phyloP scores from a whole-genome alignment of 2,888 invertebrate genomes.

The Ectropis crepuscularia region DNA sequence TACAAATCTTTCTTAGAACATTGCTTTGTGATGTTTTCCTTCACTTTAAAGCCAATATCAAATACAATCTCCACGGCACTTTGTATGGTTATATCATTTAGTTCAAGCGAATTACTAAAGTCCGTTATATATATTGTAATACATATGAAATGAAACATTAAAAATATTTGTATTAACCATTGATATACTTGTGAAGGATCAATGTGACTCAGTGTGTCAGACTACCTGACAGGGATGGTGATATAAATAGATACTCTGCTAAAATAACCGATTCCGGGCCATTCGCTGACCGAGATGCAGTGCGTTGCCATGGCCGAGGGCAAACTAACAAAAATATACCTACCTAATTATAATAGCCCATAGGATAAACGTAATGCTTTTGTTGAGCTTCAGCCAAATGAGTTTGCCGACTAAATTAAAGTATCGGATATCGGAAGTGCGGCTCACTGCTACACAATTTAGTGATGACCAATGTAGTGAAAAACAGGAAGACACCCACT shows the following conservation, averaged over 20 bases:
- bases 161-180: neutral
- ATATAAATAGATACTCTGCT: slow-evolving; percentile 68
- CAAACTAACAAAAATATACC: slow-evolving; percentile 20
- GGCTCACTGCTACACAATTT: neutral
- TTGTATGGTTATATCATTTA: neutral
- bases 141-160: neutral
- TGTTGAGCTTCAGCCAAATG: slow-evolving; percentile 32
- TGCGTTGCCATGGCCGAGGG: slow-evolving; percentile 55
- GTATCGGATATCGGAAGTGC: slow-evolving; percentile 47
- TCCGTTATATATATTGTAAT: neutral
- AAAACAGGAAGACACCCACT: neutral
- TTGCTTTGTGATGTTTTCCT: too few relatives aligned
- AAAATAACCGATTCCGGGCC: slow-evolving; percentile 58
- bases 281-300: slow-evolving; percentile 65
- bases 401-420: slow-evolving; percentile 37
- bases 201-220: slow-evolving; percentile 32
- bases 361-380: slow-evolving; percentile 14
- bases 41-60: too few relatives aligned
- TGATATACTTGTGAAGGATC: slow-evolving; percentile 28
- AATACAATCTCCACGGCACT: too few relatives aligned
- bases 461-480: neutral
- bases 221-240: slow-evolving; percentile 58
- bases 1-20: too few relatives aligned
- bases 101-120: slow-evolving; percentile 1
- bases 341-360: slow-evolving; percentile 15